phyloP scores from a whole-genome alignment of 2,113 vertebrate species.

The Hiodon tergisus region DNA sequence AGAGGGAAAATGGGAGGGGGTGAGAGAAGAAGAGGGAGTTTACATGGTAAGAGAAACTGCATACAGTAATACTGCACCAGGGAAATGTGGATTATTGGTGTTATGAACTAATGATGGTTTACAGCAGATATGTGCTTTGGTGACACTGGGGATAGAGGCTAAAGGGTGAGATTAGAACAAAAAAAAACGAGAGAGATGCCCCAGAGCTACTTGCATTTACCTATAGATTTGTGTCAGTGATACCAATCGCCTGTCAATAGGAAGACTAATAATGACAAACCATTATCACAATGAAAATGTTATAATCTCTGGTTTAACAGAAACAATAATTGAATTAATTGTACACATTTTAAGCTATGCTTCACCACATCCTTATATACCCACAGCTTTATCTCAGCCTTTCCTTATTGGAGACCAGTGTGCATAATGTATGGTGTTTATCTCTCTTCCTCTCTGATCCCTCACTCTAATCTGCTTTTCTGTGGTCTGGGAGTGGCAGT shows the following conservation, averaged over 20 bases:
- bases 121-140: neutral
- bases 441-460: constrained; percentile 28
- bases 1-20: constrained; percentile 23
- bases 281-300: neutral
- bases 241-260: too few species aligned
- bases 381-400: too few species aligned
- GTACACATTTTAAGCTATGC: neutral
- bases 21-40: constrained; percentile 16
- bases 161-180: too few species aligned
- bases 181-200: neutral
- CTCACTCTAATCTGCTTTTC: constrained; percentile 54
- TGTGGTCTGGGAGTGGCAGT: constrained; percentile 34
- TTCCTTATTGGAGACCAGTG: constrained; percentile 40
- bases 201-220: neutral
- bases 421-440: constrained; percentile 38
- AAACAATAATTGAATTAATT: neutral
- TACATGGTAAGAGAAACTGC: neutral
- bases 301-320: neutral
- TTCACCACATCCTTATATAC: constrained; percentile 27
- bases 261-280: neutral
- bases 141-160: neutral
- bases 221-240: neutral
- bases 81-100: neutral
- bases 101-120: neutral
- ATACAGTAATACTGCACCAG: neutral